Base-by-base conservation (phyloP, 2,888 invertebrate species). In the Cenopis cana region DNA sequence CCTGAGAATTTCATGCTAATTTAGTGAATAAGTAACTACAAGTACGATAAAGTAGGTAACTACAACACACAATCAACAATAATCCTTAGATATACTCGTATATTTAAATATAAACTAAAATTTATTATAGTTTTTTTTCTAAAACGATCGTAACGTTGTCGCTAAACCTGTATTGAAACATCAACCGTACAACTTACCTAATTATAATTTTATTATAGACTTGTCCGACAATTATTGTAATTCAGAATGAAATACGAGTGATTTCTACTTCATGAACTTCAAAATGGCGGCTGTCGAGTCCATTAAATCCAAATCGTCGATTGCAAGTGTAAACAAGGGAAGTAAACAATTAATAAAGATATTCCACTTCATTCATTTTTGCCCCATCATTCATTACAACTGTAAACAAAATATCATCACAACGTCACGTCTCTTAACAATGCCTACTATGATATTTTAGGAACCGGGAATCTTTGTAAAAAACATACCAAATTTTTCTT, bases 321-420 rank as follows among this genome's bases (percentile, higher is more conserved):
- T 14, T 59, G 41, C 20, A 59, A 59, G 41, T 59, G 41, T 59
- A 41, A 60, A 36, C 20, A 60, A 60, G 24, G 20, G 24, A n/a
- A 14, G 14, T 10, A 50, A 57, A 50, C 33, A 52, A 18, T 17
- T 36, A 49, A 61, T 56, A 69, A 69, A 49, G 56, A 46, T 33
- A 18, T n/a, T 50, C 18, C 55, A 20, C 24, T 60, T 60, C 55
- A 56, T 66, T 49, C 33, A 46, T 62, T 46, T 61, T 33, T 55
- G 55, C 55, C 61, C 1, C 61, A 62, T 55, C 18, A 14, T 36
- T 62, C 55, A 62, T 69, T 69, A 69, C 61, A 59, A 52, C 17
- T 68, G 59, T 24, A 59, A 6, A 46, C 14, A n/a, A 46, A 50
- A 55, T 29, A 55, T 24, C 24, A 24, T 12, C 55, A 24, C 5